phyloP scores from a whole-genome alignment of 2,797 vertebrate species.

The Peromyscus attwateri region DNA sequence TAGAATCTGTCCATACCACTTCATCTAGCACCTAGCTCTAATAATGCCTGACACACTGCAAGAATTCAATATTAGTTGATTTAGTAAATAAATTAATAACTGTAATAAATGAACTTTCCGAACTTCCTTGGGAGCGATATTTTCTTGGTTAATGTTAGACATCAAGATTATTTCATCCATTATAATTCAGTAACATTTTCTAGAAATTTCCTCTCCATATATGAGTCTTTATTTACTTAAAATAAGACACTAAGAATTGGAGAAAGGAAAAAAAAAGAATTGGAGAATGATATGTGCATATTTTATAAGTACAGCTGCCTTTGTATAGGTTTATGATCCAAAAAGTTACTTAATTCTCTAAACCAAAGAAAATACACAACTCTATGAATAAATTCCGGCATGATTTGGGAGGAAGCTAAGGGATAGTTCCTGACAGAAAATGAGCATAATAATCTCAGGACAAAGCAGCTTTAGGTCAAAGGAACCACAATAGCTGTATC shows the following conservation, averaged over 20 bases:
- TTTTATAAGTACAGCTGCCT: slow-evolving; percentile 57
- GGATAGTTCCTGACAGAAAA: slow-evolving; percentile 43
- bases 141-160: not conserved
- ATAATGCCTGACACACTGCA: not conserved
- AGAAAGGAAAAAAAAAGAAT: slow-evolving; percentile 28
- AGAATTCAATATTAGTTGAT: not conserved
- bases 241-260: slow-evolving; percentile 39
- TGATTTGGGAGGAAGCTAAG: slow-evolving; percentile 51
- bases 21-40: not conserved
- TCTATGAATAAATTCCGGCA: slow-evolving; percentile 59
- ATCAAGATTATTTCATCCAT: not conserved
- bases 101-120: slow-evolving; percentile 8
- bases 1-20: not conserved
- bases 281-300: slow-evolving; percentile 33
- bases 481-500: not conserved
- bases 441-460: slow-evolving; percentile 6
- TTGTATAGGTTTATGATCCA: slow-evolving; percentile 56
- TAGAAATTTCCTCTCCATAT: not conserved
- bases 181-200: slow-evolving; percentile 35
- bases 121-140: not conserved
- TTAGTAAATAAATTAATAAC: slow-evolving; percentile 56
- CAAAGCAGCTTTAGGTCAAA: slow-evolving; percentile 44
- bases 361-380: slow-evolving; percentile 66
- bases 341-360: slow-evolving; percentile 48
- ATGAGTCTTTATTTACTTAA: slow-evolving; percentile 31